Base-by-base conservation (phyloP, 2,888 invertebrate genomes). In the Callimorpha dominula region DNA sequence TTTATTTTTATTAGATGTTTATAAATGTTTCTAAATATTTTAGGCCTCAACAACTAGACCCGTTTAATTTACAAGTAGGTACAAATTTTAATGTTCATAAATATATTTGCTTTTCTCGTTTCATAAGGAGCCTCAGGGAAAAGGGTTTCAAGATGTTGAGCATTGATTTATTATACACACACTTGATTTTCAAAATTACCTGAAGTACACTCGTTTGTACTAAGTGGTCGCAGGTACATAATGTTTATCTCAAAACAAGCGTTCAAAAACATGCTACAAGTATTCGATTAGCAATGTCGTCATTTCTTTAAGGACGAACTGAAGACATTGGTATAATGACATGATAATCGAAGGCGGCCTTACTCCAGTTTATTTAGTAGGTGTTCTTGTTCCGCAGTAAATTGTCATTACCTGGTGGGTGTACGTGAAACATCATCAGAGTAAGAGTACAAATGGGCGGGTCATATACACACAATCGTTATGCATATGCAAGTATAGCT, bases 391-490 rank as follows among this genome's bases (percentile, higher is more conserved):
- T 89, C 86, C 85, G 86, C 84, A 82, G 84, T 69, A 84, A 85
- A 88, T 84, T 86, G 83, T 85, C 65, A 17, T 72, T 69, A 69
- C 65, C 50, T 54, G 91, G 92, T 93, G 90, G 92, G 93, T 90
- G 92, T 91, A 81, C 88, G 90, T 88, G 86, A 86, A 84, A 82
- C 82, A 81, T 76, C 78, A 73, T 83, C 80, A 81, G 80, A 82
- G 79, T 76, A 78, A 78, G 78, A 54, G 54, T 82, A 86, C 87
- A 31, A 31, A 31, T 89, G 87, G 88, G 88, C 87, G 86, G 80
- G 86, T 90, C 81, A 93, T 93, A 91, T 90, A 86, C 91, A 93
- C 91, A 93, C 92, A 93, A 93, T 93, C 78, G 86, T 75, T 69
- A 74, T 72, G 46, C 68, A 68, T 68, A 14, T 31, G 75, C 77